Evolutionary conservation across 2,888 invertebrate species (phyloP), one percentile per base, ranked within the genome.

Genomic region (Drosophila lutescens): DNA sequence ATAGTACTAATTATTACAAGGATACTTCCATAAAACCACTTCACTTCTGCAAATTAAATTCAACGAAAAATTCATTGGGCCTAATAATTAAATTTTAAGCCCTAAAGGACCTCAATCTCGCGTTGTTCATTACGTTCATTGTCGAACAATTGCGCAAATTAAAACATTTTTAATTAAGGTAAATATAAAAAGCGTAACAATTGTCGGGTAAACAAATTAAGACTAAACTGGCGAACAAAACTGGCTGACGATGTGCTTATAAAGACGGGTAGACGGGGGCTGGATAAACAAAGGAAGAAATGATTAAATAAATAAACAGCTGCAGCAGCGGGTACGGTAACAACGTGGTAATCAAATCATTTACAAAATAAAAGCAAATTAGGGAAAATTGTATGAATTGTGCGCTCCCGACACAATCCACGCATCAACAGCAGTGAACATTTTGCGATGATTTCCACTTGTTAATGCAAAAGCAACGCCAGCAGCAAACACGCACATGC

Each of bases 291-390:
- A 60, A 41, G 34, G 17, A 59, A 65, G 43, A 86, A 76, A 79
- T 49, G 32, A 54, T 66, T 65, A 74, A 66, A 66, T 50, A 88
- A 82, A 79, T 49, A 54, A 62, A 74, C 55, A 63, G 46, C 55
- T 56, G 46, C 55, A 63, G 46, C 71, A 58, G 61, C 68, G 26
- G 44, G 30, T 32, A 50, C 32, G 47, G 32, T 36, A 59, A 73
- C 65, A 70, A 55, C 51, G 66, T 46, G 55, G 61, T 87, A 81
- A 89, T 89, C 79, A 85, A 83, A 83, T 89, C 79, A 78, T 87
- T 83, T 72, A 53, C 67, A 67, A 85, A 83, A 85, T 78, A 74
- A 89, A 87, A 79, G 72, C 68, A 85, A 87, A 89, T 87, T 76
- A 81, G 76, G 65, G 62, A 65, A 72, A 88, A 86, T 81, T 74